phyloP scores from a whole-genome alignment of 1,140 invertebrate genomes.

The Drosophila yakuba region DNA sequence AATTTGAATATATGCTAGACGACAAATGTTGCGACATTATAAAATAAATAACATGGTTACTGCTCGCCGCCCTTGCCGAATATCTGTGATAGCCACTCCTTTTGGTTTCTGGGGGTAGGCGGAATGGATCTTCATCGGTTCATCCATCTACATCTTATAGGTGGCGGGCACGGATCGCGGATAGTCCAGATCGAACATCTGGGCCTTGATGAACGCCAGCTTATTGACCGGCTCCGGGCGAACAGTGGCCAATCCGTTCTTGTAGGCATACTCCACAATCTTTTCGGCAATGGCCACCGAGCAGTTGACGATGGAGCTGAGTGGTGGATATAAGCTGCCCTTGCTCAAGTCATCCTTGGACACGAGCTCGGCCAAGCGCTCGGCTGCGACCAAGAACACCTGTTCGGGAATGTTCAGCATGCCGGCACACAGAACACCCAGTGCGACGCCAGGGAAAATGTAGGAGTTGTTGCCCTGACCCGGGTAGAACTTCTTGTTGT shows the following conservation, averaged over 20 bases:
- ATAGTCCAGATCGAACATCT: conserved; percentile 92
- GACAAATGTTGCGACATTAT: conserved; percentile 61
- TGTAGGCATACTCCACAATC: conserved; percentile 95
- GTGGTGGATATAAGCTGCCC: conserved; percentile 97
- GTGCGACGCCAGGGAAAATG: conserved; percentile 97
- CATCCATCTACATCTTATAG: conserved; percentile 59
- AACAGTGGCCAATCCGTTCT: conserved; percentile 91
- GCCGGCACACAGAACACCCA: conserved; percentile 93
- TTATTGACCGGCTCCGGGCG: conserved; percentile 91
- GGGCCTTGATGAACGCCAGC: conserved; percentile 91
- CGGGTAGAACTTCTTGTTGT: conserved; percentile 92
- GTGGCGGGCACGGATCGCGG: conserved; percentile 87
- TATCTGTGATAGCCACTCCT: conserved; percentile 39
- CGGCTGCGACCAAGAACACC: conserved; percentile 94
- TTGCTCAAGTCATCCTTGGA: conserved; percentile 91
- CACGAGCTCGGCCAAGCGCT: conserved; percentile 93
- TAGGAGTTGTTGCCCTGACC: conserved; percentile 99
- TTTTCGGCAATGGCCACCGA: conserved; percentile 94
- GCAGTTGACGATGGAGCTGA: conserved; percentile 94
- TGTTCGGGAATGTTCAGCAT: conserved; percentile 95
- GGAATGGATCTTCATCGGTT: conserved; percentile 43
- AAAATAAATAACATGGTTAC: conserved; percentile 75
- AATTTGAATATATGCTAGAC: conserved; percentile 38
- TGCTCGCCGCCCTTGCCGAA: conserved; percentile 41
- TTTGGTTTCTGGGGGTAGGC: conserved; percentile 13